Percentiles rank a stretch among this genome's conserved stretches.
Evolutionary conservation across 2,888 invertebrate species (phyloP).

Genomic region (Agriotes lineatus): DNA sequence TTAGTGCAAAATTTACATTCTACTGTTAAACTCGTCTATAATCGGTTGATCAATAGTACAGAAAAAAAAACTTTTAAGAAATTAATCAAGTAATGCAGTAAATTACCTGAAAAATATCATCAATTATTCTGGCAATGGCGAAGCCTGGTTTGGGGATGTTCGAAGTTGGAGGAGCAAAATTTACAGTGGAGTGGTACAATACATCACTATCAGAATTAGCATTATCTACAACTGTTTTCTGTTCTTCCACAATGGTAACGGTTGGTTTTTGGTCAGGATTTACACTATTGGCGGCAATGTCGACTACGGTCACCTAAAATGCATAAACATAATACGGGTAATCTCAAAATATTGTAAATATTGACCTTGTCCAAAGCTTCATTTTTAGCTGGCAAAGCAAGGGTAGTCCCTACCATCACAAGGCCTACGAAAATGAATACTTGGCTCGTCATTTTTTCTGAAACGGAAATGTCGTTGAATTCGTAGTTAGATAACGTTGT

Average conservation of each 20-base stretch:
- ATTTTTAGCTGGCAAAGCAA: slow-evolving; percentile 54
- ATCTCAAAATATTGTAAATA: not conserved
- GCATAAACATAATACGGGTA: not conserved
- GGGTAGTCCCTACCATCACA: slow-evolving; percentile 11
- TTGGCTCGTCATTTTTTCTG: too few species aligned
- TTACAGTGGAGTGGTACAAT: slow-evolving; percentile 18
- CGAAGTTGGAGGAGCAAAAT: slow-evolving; percentile 30
- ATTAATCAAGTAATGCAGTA: too few species aligned
- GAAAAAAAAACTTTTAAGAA: too few species aligned
- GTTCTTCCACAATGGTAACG: not conserved
- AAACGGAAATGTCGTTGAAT: too few species aligned
- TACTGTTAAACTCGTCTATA: too few species aligned
- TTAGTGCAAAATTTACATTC: too few species aligned
- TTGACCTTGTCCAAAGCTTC: slow-evolving; percentile 57
- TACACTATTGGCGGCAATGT: slow-evolving; percentile 33
- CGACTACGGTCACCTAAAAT: slow-evolving; percentile 33
- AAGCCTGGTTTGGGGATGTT: slow-evolving; percentile 54
- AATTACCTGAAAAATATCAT: slow-evolving; percentile 63
- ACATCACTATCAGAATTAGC: not conserved
- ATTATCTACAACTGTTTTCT: not conserved
- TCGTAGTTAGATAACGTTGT: too few species aligned
- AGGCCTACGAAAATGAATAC: slow-evolving; percentile 30
- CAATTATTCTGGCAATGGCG: slow-evolving; percentile 61
- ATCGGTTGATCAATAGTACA: too few species aligned
- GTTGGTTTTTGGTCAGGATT: slow-evolving; percentile 16